Percentiles rank a stretch among this genome's conserved stretches.
Conservation (phyloP, 1,140 invertebrate species). For the Megalopta genalis region DNA sequence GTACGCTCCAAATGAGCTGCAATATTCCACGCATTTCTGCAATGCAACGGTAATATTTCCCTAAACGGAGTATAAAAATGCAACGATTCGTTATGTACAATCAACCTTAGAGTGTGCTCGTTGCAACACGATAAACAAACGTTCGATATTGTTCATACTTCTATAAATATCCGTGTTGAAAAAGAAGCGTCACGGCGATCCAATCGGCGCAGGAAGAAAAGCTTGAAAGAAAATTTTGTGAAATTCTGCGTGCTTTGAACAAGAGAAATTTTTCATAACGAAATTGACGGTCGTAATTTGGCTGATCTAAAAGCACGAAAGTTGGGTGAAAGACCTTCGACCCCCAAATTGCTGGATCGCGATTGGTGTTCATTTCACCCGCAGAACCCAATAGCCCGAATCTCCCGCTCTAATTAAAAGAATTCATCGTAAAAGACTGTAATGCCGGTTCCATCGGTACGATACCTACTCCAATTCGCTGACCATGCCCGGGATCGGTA, state of each 20-base stretch:
- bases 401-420: background rate
- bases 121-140: background rate
- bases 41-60: background rate
- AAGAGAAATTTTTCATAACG: too few relatives aligned
- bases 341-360: too few relatives aligned
- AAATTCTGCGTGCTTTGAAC: too few relatives aligned
- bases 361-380: too few relatives aligned
- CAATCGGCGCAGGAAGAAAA: too few relatives aligned
- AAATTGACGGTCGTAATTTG: too few relatives aligned
- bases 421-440: background rate
- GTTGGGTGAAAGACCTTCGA: too few relatives aligned
- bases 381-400: too few relatives aligned
- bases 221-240: too few relatives aligned
- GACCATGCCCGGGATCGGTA: background rate
- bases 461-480: background rate
- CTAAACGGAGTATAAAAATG: background rate
- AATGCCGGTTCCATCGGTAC: background rate
- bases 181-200: background rate
- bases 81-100: background rate
- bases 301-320: too few relatives aligned
- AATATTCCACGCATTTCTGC: background rate
- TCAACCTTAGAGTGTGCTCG: background rate
- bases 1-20: background rate
- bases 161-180: background rate
- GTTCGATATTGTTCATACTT: background rate